Evolutionary conservation across 2,113 vertebrate genomes (phyloP).

Genomic region (Tachysurus vachellii): DNA sequence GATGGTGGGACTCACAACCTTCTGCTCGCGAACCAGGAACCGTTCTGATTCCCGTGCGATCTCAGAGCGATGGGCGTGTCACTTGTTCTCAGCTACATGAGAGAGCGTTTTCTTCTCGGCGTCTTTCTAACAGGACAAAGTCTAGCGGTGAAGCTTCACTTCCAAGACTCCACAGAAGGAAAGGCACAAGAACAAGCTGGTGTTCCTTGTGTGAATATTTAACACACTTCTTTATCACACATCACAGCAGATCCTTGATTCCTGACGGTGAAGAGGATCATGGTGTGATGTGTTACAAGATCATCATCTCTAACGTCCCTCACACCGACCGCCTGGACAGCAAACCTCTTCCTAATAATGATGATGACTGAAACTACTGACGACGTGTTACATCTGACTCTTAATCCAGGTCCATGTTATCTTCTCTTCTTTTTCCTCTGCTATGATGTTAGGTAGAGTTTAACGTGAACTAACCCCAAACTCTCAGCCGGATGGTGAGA

Average conservation of each 20-base stretch:
- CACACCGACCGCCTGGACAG: neutral
- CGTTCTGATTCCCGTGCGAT: too few species aligned
- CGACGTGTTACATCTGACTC: too few species aligned
- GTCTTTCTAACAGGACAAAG: neutral
- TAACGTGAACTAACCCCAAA: too few species aligned
- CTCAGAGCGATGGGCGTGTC: neutral
- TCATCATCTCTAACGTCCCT: neutral
- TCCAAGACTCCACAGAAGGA: constrained; percentile 50
- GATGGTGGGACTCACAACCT: neutral
- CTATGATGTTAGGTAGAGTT: too few species aligned
- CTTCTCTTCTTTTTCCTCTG: too few species aligned
- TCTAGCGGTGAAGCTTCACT: neutral
- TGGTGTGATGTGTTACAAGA: rapidly evolving
- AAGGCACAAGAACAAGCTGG: constrained; percentile 59
- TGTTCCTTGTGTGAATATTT: constrained; percentile 65
- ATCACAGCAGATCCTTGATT: constrained; percentile 20
- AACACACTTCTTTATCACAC: constrained; percentile 53
- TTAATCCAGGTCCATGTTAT: too few species aligned
- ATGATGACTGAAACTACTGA: too few species aligned
- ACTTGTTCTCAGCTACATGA: neutral
- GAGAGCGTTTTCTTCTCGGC: neutral
- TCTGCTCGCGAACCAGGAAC: neutral
- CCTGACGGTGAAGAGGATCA: neutral
- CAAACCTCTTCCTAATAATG: too few species aligned
- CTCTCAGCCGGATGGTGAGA: neutral